Base-by-base conservation (phyloP, 2,888 invertebrate genomes). In the Thymelicus acteon region DNA sequence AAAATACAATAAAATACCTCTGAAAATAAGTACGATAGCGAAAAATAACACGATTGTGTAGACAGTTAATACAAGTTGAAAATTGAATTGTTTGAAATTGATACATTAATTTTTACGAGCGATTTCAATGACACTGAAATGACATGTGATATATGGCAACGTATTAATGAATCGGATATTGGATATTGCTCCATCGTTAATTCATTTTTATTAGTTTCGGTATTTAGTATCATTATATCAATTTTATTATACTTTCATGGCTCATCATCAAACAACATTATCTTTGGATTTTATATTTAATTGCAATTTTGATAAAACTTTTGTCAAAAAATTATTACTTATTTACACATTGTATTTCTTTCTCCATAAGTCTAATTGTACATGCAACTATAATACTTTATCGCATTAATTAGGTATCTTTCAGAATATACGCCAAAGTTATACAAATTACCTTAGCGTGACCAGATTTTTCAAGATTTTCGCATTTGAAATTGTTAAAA, bases 1-100 rank as follows among this genome's bases (percentile, higher is more conserved):
- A 19, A 19, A n/a, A n/a, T n/a, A n/a, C n/a, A n/a, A n/a, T n/a
- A n/a, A 1, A 19, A 19, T 19, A 19, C 19, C 19, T 19, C 19
- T 31, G 57, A 57, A 31, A 57, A 57, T 13, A 10, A 31, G 12
- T 5, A 31, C 31, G 57, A 57, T 31, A 57, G 6, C 24, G 15
- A 57, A 57, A 57, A 57, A 57, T 57, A 31, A 57, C 57, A 57
- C 57, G 24, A 13, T 12, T 7, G 57, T 7, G 57, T 57, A 57
- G 52, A 15, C 39, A 54, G 40, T 64, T 54, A 40, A 64, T 54
- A 8, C 39, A 54, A 64, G 54, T 54, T 44, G 40, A 64, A 54
- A 64, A 64, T 54, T 13, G 54, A 40, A 64, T 54, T 64, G 64
- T 64, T 64, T 54, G 64, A 54, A 54, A 54, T 54, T 64, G 64